Evolutionary conservation across 2,888 invertebrate species (phyloP), one percentile per base, ranked within the genome.

Genomic region (Drosophila prolongata): DNA sequence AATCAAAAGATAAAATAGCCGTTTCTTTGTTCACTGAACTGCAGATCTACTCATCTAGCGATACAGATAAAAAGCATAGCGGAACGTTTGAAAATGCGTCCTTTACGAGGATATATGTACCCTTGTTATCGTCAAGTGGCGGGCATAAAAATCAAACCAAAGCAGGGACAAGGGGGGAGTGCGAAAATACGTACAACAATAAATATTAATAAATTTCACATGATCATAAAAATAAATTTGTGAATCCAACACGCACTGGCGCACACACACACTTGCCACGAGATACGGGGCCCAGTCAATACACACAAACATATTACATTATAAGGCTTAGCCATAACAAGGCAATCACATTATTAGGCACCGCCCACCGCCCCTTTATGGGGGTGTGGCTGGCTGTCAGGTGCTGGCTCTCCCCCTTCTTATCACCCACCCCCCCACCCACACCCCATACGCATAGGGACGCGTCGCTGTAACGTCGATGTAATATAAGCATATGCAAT

Each of bases 281-380:
- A 50, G 2, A 30, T 30, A 30, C 30, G 50, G 50, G 24, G n/a
- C 14, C 11, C 53, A 58, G 58, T 58, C 58, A 58, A 58, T 58
- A 58, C 66, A 64, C 69, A 70, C 78, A 70, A 71, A 74, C 80
- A 84, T 82, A 84, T 84, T 82, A 85, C 84, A 84, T 84, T 84
- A 87, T 82, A 87, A 85, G 87, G 85, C 87, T 84, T 84, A 84
- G 87, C 87, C 84, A 87, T 84, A 84, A 84, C 84, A 84, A 84
- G 85, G 87, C 84, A 84, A 84, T 84, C 84, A 87, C 84, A 84
- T 87, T 84, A 84, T 87, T 84, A 87, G 87, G 82, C 83, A 71
- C 66, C 81, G 49, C 53, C 54, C 53, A 30, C 27, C 27, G 19
- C 38, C 37, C 37, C 6, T 10, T 34, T 13, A 27, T 13, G 38